Evolutionary conservation across 2,888 invertebrate species (phyloP).

Genomic region (Cactoblastis cactorum): DNA sequence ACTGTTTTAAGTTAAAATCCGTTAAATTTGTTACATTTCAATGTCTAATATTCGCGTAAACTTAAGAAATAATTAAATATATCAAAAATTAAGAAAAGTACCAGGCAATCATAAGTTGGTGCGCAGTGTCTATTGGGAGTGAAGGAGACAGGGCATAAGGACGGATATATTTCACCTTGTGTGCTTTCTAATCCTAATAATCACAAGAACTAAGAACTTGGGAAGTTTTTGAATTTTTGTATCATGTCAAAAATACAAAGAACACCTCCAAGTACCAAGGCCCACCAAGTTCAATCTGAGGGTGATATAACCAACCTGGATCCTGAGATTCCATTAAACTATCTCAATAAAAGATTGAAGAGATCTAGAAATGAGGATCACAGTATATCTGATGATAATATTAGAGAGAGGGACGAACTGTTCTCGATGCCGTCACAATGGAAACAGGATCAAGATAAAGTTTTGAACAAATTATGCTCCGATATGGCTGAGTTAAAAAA

Average conservation of each 20-base stretch:
- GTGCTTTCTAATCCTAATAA: no score
- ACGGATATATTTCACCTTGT: no score
- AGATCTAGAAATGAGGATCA: background rate
- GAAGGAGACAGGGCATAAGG: no score
- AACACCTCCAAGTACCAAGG: background rate
- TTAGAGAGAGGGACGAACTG: background rate
- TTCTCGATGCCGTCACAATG: background rate
- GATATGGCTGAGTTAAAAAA: background rate
- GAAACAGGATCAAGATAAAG: background rate
- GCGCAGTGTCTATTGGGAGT: no score
- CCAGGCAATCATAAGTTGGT: no score
- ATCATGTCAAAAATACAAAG: background rate
- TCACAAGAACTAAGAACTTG: no score
- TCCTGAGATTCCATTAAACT: background rate
- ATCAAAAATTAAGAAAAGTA: no score
- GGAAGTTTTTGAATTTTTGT: no score
- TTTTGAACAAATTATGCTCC: background rate
- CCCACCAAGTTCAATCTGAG: background rate
- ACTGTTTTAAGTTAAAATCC: no score
- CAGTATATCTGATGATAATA: background rate
- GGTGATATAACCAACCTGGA: background rate
- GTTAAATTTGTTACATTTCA: no score
- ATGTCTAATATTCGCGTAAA: no score
- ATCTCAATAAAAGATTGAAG: background rate
- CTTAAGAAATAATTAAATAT: no score